Evolutionary conservation across 2,888 invertebrate species (phyloP).

Genomic region (Hartigia nigra): DNA sequence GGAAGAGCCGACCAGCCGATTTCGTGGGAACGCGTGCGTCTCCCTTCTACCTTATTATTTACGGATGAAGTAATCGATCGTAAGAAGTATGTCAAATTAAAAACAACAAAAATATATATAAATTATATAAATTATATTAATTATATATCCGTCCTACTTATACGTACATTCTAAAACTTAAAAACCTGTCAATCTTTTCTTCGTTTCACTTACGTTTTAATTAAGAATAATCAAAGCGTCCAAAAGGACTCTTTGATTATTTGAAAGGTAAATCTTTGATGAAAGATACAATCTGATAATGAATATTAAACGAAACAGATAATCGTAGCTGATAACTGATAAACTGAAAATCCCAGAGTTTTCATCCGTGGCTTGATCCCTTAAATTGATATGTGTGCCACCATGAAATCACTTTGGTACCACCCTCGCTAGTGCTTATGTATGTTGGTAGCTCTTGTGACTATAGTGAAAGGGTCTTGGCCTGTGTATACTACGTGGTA

Average conservation of each 20-base stretch:
- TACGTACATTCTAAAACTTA: not conserved
- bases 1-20: constrained; percentile 41
- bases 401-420: constrained; percentile 54
- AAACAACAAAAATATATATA: not conserved
- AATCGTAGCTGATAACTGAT: constrained; percentile 20
- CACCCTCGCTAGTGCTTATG: constrained; percentile 36
- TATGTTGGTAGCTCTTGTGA: not conserved
- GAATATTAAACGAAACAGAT: constrained; percentile 17
- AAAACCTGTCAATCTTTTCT: not conserved
- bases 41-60: constrained; percentile 38
- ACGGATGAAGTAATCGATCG: constrained; percentile 45
- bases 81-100: constrained; percentile 27
- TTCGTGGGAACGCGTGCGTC: constrained; percentile 63
- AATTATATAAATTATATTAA: not conserved
- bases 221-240: no score
- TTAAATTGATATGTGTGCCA: constrained; percentile 35
- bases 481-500: constrained; percentile 6
- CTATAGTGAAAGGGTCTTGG: constrained; percentile 21
- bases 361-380: constrained; percentile 24
- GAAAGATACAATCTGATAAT: constrained; percentile 10
- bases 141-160: not conserved
- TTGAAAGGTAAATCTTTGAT: constrained; percentile 3
- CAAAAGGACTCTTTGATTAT: not conserved
- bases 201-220: no score
- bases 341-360: constrained; percentile 15